These are phyloP conservation scores for Chrysopa pallens DNA, from an alignment of 1,140 invertebrate species.

Conservation along the genomic window DNA sequence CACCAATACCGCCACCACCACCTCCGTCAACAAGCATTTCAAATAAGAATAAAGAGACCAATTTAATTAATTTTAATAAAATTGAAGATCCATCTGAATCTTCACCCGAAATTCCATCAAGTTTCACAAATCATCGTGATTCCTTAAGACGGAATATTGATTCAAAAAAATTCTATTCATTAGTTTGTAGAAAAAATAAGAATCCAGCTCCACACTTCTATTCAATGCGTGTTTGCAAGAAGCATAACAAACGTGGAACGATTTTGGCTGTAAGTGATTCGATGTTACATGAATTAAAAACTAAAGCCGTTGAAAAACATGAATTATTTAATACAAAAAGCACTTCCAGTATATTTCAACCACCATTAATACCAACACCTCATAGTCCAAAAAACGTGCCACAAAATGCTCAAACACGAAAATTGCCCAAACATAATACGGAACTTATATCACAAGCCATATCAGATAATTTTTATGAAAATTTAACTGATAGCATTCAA, in stretches of 20 bases:
- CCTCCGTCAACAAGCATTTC: background rate
- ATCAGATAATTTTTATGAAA: conserved; percentile 7
- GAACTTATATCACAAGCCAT: too few relatives aligned
- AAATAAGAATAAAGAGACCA: background rate
- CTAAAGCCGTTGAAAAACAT: too few relatives aligned
- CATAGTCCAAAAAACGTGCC: background rate
- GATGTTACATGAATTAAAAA: background rate
- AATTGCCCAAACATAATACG: background rate
- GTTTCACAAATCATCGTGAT: background rate
- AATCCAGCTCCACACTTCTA: background rate
- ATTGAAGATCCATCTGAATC: too few relatives aligned
- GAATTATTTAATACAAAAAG: too few relatives aligned
- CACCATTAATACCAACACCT: background rate
- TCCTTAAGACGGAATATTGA: background rate
- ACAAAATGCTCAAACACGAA: background rate
- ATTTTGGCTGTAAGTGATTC: background rate
- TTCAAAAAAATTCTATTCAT: background rate
- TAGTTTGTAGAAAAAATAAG: background rate
- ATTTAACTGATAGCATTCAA: conserved; percentile 18
- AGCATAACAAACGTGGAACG: background rate
- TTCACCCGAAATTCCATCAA: too few relatives aligned
- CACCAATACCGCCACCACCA: background rate
- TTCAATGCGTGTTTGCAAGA: background rate
- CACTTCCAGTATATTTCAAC: background rate
- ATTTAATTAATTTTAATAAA: too few relatives aligned